phyloP scores from a whole-genome alignment of 2,888 invertebrate species.

The Chrysina gloriosa region DNA sequence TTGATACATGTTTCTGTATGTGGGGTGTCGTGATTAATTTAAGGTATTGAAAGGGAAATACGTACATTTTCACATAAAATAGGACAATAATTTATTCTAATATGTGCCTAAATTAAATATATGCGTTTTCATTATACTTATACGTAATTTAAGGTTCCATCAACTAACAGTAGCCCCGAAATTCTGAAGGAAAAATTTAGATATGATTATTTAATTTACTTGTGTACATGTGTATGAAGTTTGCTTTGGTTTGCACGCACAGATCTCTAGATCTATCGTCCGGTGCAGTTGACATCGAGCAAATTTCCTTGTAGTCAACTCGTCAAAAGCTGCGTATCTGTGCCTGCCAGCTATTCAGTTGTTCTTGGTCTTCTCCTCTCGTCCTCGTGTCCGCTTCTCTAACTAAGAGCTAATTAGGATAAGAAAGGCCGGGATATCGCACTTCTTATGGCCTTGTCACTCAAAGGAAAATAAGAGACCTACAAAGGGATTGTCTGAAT shows the following conservation, averaged over 20 bases:
- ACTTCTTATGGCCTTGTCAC: slow-evolving; percentile 58
- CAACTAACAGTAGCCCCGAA: too few relatives aligned
- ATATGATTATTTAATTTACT: too few relatives aligned
- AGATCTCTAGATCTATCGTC: slow-evolving; percentile 30
- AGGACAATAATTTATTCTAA: too few relatives aligned
- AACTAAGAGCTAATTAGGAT: slow-evolving; percentile 61
- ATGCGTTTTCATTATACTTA: too few relatives aligned
- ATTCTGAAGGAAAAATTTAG: too few relatives aligned
- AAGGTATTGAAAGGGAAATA: too few relatives aligned
- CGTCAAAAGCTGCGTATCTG: slow-evolving; percentile 55
- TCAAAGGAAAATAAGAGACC: slow-evolving; percentile 59
- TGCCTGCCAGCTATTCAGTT: slow-evolving; percentile 55
- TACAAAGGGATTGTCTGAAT: slow-evolving; percentile 58
- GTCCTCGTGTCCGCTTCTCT: slow-evolving; percentile 53
- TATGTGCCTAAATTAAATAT: too few relatives aligned
- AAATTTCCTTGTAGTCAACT: slow-evolving; percentile 54
- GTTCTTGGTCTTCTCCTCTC: slow-evolving; percentile 54
- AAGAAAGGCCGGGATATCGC: slow-evolving; percentile 58
- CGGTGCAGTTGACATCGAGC: slow-evolving; percentile 53
- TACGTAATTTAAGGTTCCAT: too few relatives aligned
- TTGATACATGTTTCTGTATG: slow-evolving; percentile 1
- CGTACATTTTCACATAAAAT: too few relatives aligned
- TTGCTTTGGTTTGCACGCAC: not conserved
- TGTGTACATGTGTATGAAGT: not conserved
- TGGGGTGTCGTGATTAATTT: not conserved